Evolutionary conservation across 2,888 invertebrate genomes (phyloP).

Genomic region (Sycophila texana): DNA sequence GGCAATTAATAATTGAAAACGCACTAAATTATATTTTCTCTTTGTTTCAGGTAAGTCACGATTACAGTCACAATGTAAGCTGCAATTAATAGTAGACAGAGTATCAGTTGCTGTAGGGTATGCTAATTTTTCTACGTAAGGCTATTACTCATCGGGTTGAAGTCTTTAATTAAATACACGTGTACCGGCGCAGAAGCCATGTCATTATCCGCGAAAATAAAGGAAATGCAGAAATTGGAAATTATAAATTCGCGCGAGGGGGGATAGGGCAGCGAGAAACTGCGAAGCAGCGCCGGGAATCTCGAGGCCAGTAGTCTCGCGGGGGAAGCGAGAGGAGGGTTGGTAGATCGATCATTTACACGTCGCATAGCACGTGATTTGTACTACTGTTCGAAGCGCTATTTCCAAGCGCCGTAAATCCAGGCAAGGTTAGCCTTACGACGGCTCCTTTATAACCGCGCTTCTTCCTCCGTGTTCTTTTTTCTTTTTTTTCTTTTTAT

Average conservation of each 20-base stretch:
- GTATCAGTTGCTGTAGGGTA: no score
- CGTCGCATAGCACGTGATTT: constrained; percentile 38
- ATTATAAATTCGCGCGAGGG: no score
- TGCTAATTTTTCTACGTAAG: no score
- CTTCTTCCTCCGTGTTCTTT: constrained; percentile 4
- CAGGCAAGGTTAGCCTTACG: constrained; percentile 37
- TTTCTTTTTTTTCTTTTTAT: neutral
- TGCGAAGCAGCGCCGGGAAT: neutral
- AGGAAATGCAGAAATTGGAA: no score
- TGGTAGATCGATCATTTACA: constrained; percentile 32
- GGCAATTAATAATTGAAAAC: no score
- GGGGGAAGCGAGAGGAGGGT: constrained; percentile 3
- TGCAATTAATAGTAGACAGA: no score
- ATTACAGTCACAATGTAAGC: no score
- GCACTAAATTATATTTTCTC: neutral
- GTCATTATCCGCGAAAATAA: no score
- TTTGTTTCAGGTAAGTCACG: constrained; percentile 39
- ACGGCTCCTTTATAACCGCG: constrained; percentile 9
- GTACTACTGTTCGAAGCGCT: constrained; percentile 34
- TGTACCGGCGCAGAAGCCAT: no score
- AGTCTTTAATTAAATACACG: no score
- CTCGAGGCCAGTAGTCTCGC: neutral
- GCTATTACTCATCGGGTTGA: no score
- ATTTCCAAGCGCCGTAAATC: constrained; percentile 36
- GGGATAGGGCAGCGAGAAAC: neutral